Conservation (phyloP, 2,797 vertebrate genomes). For the Hapalemur alaotrensis region DNA sequence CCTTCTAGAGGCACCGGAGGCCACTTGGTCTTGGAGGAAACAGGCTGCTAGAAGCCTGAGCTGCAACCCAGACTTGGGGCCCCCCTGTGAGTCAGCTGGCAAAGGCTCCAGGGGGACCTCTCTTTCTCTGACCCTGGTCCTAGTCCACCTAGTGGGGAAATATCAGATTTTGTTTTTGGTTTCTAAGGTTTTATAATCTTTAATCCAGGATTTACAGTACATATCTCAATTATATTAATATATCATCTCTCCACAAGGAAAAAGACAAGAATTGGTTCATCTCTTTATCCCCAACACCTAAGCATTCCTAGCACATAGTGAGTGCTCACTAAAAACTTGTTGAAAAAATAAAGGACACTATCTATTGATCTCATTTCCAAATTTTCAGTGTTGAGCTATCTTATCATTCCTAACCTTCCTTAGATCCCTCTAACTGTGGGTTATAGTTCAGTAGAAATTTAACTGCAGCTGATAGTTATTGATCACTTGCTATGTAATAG, state of each 20-base stretch:
- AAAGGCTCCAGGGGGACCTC: background rate
- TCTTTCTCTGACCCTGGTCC: background rate
- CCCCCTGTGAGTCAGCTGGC: background rate
- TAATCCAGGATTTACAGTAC: background rate
- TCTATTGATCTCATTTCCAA: background rate
- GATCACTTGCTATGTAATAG: background rate
- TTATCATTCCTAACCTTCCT: background rate
- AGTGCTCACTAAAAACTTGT: background rate
- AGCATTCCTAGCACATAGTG: background rate
- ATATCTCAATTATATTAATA: background rate
- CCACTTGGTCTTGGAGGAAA: background rate
- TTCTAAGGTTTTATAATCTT: background rate
- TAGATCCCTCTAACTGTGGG: background rate
- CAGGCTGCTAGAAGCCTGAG: rapidly evolving
- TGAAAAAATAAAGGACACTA: background rate
- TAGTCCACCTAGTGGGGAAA: background rate
- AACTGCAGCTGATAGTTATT: background rate
- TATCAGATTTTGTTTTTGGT: background rate
- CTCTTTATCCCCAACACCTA: background rate
- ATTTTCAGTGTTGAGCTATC: background rate
- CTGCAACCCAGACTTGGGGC: background rate
- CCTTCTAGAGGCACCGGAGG: background rate
- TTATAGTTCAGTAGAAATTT: background rate
- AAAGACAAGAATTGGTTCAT: background rate
- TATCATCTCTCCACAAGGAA: background rate